Percentiles rank a stretch among this genome's conserved stretches.
These are phyloP conservation scores for Sylvia atricapilla DNA, from an alignment of 2,113 vertebrate genomes.

Conservation along the genomic window DNA sequence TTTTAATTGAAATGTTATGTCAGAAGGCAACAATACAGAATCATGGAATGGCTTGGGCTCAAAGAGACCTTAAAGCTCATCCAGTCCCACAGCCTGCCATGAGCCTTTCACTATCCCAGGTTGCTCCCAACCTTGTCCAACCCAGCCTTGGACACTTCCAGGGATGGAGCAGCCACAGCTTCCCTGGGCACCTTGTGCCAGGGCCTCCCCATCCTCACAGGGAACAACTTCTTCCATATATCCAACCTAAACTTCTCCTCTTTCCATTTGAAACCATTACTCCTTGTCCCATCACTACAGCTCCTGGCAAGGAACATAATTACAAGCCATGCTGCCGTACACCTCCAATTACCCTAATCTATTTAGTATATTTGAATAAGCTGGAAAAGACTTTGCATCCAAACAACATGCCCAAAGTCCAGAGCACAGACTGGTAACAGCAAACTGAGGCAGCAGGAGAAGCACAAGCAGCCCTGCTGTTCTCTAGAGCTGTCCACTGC, in stretches of 20 bases:
- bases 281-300: neutral
- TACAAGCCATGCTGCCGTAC: neutral
- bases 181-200: neutral
- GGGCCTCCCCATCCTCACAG: neutral
- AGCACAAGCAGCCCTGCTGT: neutral
- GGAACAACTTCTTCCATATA: neutral
- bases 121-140: fast-evolving
- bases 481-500: neutral
- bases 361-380: neutral
- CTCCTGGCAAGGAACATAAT: neutral
- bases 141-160: neutral
- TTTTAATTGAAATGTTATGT: neutral
- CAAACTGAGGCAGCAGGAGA: neutral
- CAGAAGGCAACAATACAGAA: neutral
- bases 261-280: neutral
- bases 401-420: neutral
- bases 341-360: neutral
- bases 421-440: neutral
- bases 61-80: neutral
- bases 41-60: neutral
- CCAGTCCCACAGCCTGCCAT: too few species aligned
- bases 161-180: neutral
- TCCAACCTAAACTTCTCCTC: neutral
- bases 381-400: neutral
- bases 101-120: neutral